phyloP scores from a whole-genome alignment of 2,797 vertebrate species.

The Ctenochaetus hawaiiensis region DNA sequence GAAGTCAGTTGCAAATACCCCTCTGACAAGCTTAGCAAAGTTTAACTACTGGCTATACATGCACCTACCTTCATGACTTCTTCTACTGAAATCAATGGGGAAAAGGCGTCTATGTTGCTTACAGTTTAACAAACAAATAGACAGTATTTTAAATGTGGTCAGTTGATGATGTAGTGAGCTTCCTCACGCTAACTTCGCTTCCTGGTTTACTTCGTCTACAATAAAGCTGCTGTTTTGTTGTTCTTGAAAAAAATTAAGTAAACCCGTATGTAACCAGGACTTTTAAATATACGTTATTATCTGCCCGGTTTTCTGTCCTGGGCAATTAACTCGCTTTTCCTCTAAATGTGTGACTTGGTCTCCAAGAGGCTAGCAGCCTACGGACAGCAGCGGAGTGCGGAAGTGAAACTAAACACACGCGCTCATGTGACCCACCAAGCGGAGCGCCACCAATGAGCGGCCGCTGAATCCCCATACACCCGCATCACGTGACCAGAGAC shows the following conservation, averaged over 20 bases:
- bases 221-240: background rate
- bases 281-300: background rate
- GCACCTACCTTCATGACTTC: slow-evolving; percentile 74
- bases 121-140: slow-evolving; percentile 14
- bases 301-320: background rate
- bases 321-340: background rate
- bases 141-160: slow-evolving; percentile 18
- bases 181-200: slow-evolving; percentile 68
- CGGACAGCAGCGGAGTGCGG: slow-evolving; percentile 67
- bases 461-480: background rate
- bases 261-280: accelerated
- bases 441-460: slow-evolving; percentile 57
- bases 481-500: slow-evolving; percentile 58
- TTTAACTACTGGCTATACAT: background rate
- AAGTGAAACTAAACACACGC: slow-evolving; percentile 85
- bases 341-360: background rate
- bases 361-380: slow-evolving; percentile 58
- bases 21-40: background rate
- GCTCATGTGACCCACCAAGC: slow-evolving; percentile 71
- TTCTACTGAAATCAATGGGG: background rate
- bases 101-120: background rate
- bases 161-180: slow-evolving; percentile 37
- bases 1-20: background rate
- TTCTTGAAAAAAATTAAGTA: background rate
- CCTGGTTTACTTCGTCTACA: slow-evolving; percentile 56